These are phyloP conservation scores for Linepithema humile DNA, from an alignment of 1,140 invertebrate species.

Conservation along the genomic window DNA sequence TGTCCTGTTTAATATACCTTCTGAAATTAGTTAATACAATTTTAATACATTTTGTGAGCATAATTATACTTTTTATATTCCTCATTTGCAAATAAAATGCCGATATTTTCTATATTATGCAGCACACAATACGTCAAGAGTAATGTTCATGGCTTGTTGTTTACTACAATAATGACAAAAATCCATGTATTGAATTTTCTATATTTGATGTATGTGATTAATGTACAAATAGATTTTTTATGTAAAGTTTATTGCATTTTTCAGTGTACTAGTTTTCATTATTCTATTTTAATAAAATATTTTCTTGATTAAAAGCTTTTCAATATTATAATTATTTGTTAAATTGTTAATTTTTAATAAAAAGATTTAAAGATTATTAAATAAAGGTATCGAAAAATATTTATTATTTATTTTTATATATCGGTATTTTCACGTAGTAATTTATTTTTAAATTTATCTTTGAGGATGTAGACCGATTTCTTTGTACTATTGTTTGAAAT, in stretches of 20 bases:
- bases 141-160: too few species aligned
- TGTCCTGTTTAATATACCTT: background rate
- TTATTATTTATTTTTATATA: background rate
- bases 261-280: background rate
- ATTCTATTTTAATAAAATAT: background rate
- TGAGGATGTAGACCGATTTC: too few species aligned
- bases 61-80: constrained; percentile 14
- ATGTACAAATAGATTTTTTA: too few species aligned
- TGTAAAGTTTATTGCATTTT: too few species aligned
- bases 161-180: too few species aligned
- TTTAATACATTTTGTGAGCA: background rate
- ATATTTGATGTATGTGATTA: too few species aligned
- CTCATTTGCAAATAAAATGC: background rate
- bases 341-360: background rate
- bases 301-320: background rate
- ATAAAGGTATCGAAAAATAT: background rate
- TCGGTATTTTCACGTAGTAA: background rate
- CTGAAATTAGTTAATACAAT: constrained; percentile 13
- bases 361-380: background rate
- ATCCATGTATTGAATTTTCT: too few species aligned
- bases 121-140: too few species aligned
- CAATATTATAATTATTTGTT: background rate
- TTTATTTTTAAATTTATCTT: background rate
- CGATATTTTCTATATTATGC: too few species aligned
- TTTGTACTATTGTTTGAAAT: background rate